A percentile compares a stretch with the other conserved stretches of the same genome.
phyloP scores from a whole-genome alignment of 2,113 vertebrate species.

The Scatophagus argus region DNA sequence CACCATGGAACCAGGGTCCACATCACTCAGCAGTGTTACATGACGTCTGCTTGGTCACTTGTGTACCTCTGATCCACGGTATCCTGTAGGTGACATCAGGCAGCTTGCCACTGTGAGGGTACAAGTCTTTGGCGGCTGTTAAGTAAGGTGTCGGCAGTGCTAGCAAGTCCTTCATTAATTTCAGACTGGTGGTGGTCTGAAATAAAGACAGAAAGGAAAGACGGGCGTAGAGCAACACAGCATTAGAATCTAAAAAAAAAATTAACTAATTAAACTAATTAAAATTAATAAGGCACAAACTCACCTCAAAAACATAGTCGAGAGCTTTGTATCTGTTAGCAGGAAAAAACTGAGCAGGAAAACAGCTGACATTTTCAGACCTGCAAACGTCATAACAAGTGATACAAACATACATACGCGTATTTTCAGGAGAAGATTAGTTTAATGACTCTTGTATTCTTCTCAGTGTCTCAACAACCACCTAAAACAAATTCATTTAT shows the following conservation, averaged over 20 bases:
- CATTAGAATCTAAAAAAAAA: neutral
- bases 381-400: slow-evolving; percentile 19
- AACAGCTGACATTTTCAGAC: slow-evolving; percentile 25
- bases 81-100: slow-evolving; percentile 73
- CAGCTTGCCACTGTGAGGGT: slow-evolving; percentile 69
- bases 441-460: neutral
- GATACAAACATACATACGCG: neutral
- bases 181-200: slow-evolving; percentile 68
- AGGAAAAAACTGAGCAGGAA: slow-evolving; percentile 55
- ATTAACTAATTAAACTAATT: no score
- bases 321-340: slow-evolving; percentile 73
- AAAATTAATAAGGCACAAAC: neutral
- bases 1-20: neutral
- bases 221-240: neutral
- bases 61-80: slow-evolving; percentile 80
- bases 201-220: slow-evolving; percentile 7
- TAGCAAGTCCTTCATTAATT: slow-evolving; percentile 68
- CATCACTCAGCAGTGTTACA: neutral
- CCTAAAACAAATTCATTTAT: neutral
- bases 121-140: slow-evolving; percentile 45
- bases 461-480: neutral
- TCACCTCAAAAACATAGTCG: slow-evolving; percentile 83
- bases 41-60: fast-evolving
- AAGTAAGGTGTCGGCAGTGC: slow-evolving; percentile 76
- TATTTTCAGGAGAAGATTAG: neutral